Evolutionary conservation across 2,888 invertebrate genomes (phyloP), one percentile per base, ranked within the genome.

Genomic region (Apoda limacodes): DNA sequence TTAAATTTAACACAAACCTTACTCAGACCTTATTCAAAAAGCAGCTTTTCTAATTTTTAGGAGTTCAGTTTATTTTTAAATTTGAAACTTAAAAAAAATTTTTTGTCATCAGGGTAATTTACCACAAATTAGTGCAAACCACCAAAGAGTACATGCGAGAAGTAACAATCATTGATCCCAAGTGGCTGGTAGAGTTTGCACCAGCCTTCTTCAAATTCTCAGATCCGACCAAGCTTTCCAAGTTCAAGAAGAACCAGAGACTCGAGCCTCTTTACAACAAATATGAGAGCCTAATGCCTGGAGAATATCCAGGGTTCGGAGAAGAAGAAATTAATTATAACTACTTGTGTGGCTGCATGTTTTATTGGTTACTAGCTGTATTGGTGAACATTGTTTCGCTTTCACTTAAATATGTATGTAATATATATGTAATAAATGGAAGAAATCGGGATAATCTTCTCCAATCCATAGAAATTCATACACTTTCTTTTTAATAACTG

Each of bases 141-240:
- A 98, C 98, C 0, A 98, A 98, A 60, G 98, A 98, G 63, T 99
- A 99, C 67, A 99, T 98, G 98, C 84, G 98, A 14, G 97, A 99
- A 72, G 98, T 98, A 7, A 95, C 95, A 0, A 93, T 95, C 0
- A 95, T 96, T 32, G 96, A 97, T 76, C 95, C 96, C 0, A 95
- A 95, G 66, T 99, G 99, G 99, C 82, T 99, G 33, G 98, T 99
- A 1, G 98, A 99, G 65, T 99, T 96, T 65, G 98, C 99, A 0
- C 97, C 98, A 0, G 97, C 98, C 1, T 99, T 99, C 85, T 99
- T 98, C 83, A 94, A 95, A 66, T 96, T 98, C 80, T 95, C 95
- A 4, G 99, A 99, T 74, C 97, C 98, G 2, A 98, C 98, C 0
- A 98, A 97, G 66, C 84, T 99, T 19, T 97, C 97, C 66, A 97